These are phyloP conservation scores for Diarsia brunnea DNA, from an alignment of 2,888 invertebrate genomes.

Conservation along the genomic window DNA sequence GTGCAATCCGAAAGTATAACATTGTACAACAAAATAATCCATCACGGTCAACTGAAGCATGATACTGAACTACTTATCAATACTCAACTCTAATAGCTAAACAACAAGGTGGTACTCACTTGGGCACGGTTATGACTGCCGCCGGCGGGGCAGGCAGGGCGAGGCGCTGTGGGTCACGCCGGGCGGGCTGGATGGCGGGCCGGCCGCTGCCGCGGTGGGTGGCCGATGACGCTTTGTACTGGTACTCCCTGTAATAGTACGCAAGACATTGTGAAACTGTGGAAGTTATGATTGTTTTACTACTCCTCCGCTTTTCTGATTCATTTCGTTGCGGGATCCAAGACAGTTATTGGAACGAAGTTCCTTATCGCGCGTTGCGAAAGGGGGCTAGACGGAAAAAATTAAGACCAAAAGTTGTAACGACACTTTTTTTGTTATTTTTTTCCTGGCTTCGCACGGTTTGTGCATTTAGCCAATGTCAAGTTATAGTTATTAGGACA, in stretches of 20 bases:
- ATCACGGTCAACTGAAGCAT: background rate
- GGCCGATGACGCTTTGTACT: slow-evolving; percentile 71
- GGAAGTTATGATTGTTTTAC: too few species aligned
- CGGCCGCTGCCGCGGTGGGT: slow-evolving; percentile 30
- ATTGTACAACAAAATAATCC: background rate
- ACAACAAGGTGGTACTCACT: slow-evolving; percentile 52
- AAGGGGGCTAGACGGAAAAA: too few species aligned
- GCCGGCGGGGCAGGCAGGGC: slow-evolving; percentile 72
- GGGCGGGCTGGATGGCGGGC: slow-evolving; percentile 53
- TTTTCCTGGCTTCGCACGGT: too few species aligned
- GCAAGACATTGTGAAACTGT: too few species aligned
- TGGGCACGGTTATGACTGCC: slow-evolving; percentile 65
- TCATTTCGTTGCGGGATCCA: too few species aligned
- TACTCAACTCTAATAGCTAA: background rate
- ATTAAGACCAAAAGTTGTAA: too few species aligned
- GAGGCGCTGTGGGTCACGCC: slow-evolving; percentile 65
- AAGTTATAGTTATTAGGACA: too few species aligned
- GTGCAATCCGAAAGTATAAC: background rate
- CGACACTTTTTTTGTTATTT: too few species aligned
- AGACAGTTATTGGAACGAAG: too few species aligned
- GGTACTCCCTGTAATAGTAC: slow-evolving; percentile 81
- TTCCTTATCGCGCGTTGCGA: too few species aligned
- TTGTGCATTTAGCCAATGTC: too few species aligned
- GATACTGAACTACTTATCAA: slow-evolving; percentile 2
- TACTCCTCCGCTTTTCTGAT: too few species aligned